Base-by-base conservation (phyloP, 2,797 vertebrate species). In the Pseudopleuronectes americanus region DNA sequence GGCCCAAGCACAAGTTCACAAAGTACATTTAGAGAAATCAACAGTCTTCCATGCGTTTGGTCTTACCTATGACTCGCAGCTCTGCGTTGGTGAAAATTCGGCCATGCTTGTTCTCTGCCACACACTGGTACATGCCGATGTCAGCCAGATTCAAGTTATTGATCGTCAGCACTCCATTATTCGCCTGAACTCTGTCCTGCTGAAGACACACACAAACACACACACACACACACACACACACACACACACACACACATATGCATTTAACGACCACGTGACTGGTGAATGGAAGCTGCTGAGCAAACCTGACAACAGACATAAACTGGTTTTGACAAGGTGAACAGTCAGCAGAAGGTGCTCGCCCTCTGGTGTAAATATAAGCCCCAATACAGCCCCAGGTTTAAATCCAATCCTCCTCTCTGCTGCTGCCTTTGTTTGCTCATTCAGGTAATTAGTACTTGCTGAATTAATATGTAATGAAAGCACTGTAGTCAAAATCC, bases 111-210 rank as follows among this genome's bases (percentile, higher is more conserved):
- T 99, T 99, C 87, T 97, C 97, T 0, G 97, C 96, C 57, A 98
- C 92, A 6, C 97, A 99, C 87, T 99, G 97, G 83, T 98, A 99
- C 96, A 99, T 98, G 61, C 96, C 97, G 0, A 96, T 95, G 6
- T 99, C 97, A 0, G 94, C 92, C 68, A 96, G 92, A 62, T 93
- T 97, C 84, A 98, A 84, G 13, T 90, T 92, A 5, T 83, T 92
- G 74, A 99, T 97, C 10, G 94, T 96, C 83, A 99, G 93, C 0
- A 91, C 92, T 62, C 97, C 97, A 26, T 97, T 96, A 80, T 95
- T 96, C 4, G 94, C 95, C 87, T 95, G 95, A 73, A 99, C 87
- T 82, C 96, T 95, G 83, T 95, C 96, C 96, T 99, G 90, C 90
- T 81, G 76, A 75, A 79, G 71, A 83, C 47, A 86, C 19, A 79